Evolutionary conservation across 2,113 vertebrate genomes (phyloP).

Genomic region (Cisticola juncidis): DNA sequence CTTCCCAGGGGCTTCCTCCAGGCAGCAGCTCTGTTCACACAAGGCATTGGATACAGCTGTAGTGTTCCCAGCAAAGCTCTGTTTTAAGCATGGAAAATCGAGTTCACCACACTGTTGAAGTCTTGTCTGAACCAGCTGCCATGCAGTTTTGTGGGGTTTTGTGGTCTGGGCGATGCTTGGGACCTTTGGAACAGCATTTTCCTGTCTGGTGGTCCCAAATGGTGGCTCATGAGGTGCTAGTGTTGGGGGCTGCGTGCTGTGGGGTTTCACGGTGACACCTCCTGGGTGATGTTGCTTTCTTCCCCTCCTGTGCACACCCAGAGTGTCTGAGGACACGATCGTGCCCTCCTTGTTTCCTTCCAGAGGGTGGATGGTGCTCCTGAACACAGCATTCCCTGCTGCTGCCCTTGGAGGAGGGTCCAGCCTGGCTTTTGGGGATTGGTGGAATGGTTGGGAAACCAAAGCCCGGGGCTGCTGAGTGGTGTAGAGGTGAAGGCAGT

Average conservation of each 20-base stretch:
- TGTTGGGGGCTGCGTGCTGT: rapidly evolving
- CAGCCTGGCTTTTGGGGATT: rapidly evolving
- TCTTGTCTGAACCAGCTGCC: background rate
- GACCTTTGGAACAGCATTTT: background rate
- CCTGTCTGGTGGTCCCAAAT: background rate
- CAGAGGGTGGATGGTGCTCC: background rate
- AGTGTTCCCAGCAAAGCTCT: background rate
- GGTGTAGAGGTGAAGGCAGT: background rate
- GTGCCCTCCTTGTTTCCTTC: background rate
- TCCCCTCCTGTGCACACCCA: background rate
- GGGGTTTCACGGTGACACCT: background rate
- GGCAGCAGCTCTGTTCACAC: background rate
- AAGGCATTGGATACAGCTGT: background rate
- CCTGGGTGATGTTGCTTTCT: background rate
- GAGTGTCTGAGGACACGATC: background rate
- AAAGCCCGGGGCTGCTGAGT: background rate
- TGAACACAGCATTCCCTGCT: rapidly evolving
- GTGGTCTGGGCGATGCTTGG: background rate
- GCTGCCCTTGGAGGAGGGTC: background rate
- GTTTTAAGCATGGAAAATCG: background rate
- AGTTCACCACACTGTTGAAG: background rate
- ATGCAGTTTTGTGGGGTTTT: rapidly evolving
- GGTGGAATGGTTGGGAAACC: background rate
- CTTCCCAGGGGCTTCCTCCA: background rate
- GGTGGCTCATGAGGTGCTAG: background rate